Conservation (phyloP, 2,113 vertebrate species). For the Podarcis raffonei region DNA sequence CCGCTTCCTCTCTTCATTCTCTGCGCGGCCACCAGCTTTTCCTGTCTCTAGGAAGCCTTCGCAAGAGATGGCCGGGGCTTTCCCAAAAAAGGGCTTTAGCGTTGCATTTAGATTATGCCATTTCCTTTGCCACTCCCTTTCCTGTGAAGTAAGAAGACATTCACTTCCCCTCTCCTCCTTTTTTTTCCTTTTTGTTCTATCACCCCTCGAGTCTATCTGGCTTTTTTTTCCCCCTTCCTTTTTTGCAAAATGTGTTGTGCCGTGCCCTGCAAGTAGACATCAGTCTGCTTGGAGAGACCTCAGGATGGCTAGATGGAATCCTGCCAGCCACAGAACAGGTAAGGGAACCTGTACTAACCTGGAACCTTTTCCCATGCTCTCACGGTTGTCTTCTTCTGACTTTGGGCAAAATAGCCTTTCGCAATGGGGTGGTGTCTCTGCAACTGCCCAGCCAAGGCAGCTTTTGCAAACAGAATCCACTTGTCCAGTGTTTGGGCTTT, state of each 20-base stretch:
- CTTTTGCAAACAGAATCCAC: neutral
- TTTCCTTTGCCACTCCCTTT: slow-evolving; percentile 75
- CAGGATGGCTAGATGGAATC: neutral
- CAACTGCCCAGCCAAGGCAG: neutral
- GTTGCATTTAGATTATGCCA: slow-evolving; percentile 65
- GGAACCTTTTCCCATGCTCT: too few species aligned
- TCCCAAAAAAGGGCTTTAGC: slow-evolving; percentile 74
- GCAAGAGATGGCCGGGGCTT: slow-evolving; percentile 48
- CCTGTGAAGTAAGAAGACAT: slow-evolving; percentile 67
- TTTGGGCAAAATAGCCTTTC: too few species aligned
- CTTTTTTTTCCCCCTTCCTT: neutral
- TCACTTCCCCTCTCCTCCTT: slow-evolving; percentile 36
- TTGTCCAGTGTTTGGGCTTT: neutral
- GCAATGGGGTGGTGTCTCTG: neutral
- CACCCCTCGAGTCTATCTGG: slow-evolving; percentile 11
- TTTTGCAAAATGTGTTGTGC: neutral
- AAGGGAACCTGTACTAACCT: neutral
- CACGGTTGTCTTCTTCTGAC: neutral
- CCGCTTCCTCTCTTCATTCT: neutral
- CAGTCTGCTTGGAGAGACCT: neutral
- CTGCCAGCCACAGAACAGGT: slow-evolving; percentile 16
- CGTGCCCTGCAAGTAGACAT: neutral
- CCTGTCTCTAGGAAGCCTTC: slow-evolving; percentile 25
- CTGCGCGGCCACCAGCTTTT: neutral
- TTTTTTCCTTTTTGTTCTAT: slow-evolving; percentile 33